Evolutionary conservation across 2,113 vertebrate genomes (phyloP), one percentile per base, ranked within the genome.

Genomic region (Phyllostomus hastatus): DNA sequence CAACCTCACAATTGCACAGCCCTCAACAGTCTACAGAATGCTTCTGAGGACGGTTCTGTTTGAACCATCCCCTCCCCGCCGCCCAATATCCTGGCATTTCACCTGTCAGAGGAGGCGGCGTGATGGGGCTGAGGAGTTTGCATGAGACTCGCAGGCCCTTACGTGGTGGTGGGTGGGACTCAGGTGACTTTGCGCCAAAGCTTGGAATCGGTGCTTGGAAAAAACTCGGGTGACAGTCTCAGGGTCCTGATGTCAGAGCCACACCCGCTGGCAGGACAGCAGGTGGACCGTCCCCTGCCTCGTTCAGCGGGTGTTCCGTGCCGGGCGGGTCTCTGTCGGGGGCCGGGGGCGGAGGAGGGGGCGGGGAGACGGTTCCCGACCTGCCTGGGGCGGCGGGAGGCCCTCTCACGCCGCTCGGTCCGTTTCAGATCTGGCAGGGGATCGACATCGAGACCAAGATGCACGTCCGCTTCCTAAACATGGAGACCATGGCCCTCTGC

Each of bases 371-470:
- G 31, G 64, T 1, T 0, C 0, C 2, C 48, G 61, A 10, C 19
- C 0, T 0, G 57, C 31, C 41, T 14, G 41, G 41, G 57, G 31
- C 41, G 1, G 43, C 1, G 8, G 1, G 10, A 28, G 20, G 52
- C 22, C 38, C 5, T 3, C 5, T 97, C 5, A 94, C 0, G 1
- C 46, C 8, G 1, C n/a, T 16, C 87, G 0, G 59, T 88, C 79
- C 61, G 0, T 79, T 67, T 41, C 98, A 99, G 99, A 99, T 99
- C 90, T 98, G 99, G 97, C 99, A 99, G 97, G 99, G 98, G 1
- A 98, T 99, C 0, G 99, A 99, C 97, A 99, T 99, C 15, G 99
- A 99, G 97, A 99, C 99, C 64, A 99, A 99, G 98, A 99, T 99
- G 99, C 98, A 99, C 59, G 98, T 99, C 76, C 99, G 99, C 96